phyloP scores from a whole-genome alignment of 1,140 invertebrate species.

The Xylocopa sonorina region DNA sequence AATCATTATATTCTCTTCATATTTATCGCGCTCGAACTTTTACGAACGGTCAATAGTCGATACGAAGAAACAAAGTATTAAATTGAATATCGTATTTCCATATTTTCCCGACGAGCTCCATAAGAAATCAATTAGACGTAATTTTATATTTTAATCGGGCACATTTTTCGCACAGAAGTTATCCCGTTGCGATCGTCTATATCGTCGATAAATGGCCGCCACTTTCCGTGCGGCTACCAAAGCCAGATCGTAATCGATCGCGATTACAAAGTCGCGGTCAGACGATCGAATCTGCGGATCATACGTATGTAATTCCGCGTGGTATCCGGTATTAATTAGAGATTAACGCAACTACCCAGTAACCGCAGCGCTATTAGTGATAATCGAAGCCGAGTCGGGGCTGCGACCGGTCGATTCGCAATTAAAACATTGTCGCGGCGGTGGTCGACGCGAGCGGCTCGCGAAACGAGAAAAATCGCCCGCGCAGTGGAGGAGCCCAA shows the following conservation, averaged over 20 bases:
- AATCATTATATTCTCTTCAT: not conserved
- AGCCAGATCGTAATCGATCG: constrained; percentile 15
- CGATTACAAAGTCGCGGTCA: constrained; percentile 36
- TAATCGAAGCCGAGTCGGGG: constrained; percentile 61
- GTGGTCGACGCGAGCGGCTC: constrained; percentile 15
- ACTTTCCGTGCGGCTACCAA: not conserved
- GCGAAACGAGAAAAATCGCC: constrained; percentile 11
- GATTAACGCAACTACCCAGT: constrained; percentile 73
- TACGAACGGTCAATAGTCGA: no score
- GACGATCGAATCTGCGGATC: no score
- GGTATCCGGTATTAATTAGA: constrained; percentile 71
- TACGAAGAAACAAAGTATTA: no score
- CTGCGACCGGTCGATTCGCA: constrained; percentile 8
- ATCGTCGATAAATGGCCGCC: not conserved
- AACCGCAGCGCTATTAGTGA: constrained; percentile 73
- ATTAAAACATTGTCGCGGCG: constrained; percentile 43
- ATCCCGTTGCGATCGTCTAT: not conserved
- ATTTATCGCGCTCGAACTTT: no score
- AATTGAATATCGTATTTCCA: no score
- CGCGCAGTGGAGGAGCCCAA: constrained; percentile 8
- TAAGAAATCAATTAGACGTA: no score
- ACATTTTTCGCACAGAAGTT: no score
- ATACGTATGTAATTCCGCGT: constrained; percentile 64
- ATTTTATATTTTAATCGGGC: no score
- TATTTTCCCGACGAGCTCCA: no score